phyloP scores from a whole-genome alignment of 2,888 invertebrate species.

The Tetragnatha montana region DNA sequence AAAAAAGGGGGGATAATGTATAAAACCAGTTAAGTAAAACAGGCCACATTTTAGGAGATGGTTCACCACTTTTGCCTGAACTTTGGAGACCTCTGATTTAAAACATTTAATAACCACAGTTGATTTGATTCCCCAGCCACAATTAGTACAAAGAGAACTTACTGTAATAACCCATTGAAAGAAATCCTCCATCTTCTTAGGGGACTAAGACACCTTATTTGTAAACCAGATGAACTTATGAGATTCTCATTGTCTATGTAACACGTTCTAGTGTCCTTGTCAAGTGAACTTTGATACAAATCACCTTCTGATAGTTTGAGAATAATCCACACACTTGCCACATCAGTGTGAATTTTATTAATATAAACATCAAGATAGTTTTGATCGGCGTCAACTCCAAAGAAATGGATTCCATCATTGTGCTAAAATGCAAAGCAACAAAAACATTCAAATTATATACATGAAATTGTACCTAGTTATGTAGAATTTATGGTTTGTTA shows the following conservation, averaged over 20 bases:
- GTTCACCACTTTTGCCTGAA: too few relatives aligned
- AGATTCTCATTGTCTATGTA: conserved; percentile 44
- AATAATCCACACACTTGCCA: conserved; percentile 33
- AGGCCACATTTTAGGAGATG: background rate
- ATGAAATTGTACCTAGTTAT: background rate
- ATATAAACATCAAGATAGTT: conserved; percentile 53
- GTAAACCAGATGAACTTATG: conserved; percentile 37
- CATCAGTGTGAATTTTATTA: conserved; percentile 38
- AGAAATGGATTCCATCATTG: conserved; percentile 56
- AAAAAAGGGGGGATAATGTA: background rate
- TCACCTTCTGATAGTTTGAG: conserved; percentile 41
- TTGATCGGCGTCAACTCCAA: conserved; percentile 37
- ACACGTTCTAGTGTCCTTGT: conserved; percentile 23
- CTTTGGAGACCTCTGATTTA: too few relatives aligned
- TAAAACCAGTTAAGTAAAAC: background rate
- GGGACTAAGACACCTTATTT: conserved; percentile 55
- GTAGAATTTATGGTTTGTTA: background rate
- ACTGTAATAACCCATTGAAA: conserved; percentile 55
- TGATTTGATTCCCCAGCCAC: too few relatives aligned
- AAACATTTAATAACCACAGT: too few relatives aligned
- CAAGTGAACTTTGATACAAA: conserved; percentile 16
- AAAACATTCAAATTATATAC: background rate
- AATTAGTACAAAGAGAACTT: background rate
- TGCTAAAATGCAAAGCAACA: conserved; percentile 7
- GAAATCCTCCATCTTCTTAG: conserved; percentile 57